phyloP scores from a whole-genome alignment of 2,797 vertebrate genomes.

The Clarias pachynema region DNA sequence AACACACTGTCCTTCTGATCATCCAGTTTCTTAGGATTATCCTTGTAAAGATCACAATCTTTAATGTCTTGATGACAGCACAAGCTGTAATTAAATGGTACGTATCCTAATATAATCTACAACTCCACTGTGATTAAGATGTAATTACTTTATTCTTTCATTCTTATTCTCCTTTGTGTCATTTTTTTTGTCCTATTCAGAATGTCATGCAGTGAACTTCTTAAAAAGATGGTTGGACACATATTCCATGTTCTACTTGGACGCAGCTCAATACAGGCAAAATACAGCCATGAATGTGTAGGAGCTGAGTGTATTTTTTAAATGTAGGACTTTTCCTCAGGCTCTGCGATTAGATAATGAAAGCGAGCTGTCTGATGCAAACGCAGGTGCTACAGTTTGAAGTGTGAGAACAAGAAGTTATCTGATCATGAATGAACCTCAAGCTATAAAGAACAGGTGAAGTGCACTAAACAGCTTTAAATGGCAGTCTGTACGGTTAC shows the following conservation, averaged over 20 bases:
- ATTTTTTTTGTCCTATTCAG: slow-evolving; percentile 8
- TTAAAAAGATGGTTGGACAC: neutral
- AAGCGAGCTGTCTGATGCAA: slow-evolving; percentile 9
- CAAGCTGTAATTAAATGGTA: slow-evolving; percentile 74
- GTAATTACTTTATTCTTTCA: neutral
- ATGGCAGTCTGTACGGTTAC: slow-evolving; percentile 14
- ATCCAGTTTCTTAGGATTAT: slow-evolving; percentile 69
- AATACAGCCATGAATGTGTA: neutral
- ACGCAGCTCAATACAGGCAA: neutral
- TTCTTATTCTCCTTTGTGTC: neutral
- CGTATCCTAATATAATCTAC: slow-evolving; percentile 19
- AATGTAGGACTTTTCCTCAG: slow-evolving; percentile 49
- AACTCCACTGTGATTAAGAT: neutral
- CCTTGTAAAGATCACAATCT: slow-evolving; percentile 71
- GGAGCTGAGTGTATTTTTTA: slow-evolving; percentile 12
- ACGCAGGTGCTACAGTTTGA: slow-evolving; percentile 50
- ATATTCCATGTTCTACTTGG: neutral
- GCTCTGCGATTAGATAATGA: slow-evolving; percentile 24
- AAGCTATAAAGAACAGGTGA: slow-evolving; percentile 55
- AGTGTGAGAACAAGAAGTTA: slow-evolving; percentile 51
- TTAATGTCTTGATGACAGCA: slow-evolving; percentile 73
- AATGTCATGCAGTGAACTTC: slow-evolving; percentile 13
- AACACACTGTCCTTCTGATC: slow-evolving; percentile 65
- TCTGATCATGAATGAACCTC: slow-evolving; percentile 71
- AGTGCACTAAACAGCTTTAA: slow-evolving; percentile 34